These are phyloP conservation scores for Butorides virescens DNA, from an alignment of 2,113 vertebrate genomes.

Conservation along the genomic window DNA sequence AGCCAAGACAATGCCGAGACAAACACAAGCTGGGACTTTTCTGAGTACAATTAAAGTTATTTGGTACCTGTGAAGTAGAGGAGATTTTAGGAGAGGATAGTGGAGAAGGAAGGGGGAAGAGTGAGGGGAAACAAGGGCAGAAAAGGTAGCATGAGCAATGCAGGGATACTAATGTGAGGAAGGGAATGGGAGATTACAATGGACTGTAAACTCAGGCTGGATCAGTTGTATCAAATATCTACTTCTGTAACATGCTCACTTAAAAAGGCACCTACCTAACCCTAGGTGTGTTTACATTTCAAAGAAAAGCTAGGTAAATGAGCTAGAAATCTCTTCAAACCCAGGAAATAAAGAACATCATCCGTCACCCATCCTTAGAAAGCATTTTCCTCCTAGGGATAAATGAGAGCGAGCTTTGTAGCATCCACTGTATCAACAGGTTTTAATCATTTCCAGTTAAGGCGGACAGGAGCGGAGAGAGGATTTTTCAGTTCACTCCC, in stretches of 20 bases:
- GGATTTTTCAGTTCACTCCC: not conserved
- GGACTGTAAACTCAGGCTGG: not conserved
- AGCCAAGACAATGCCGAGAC: not conserved
- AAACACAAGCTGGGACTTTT: not conserved
- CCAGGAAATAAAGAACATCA: not conserved
- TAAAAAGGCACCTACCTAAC: not conserved
- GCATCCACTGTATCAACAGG: not conserved
- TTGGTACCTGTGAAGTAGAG: not conserved
- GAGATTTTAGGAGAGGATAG: not conserved
- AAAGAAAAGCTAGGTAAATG: not conserved
- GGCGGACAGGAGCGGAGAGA: not conserved
- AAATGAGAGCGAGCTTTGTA: not conserved
- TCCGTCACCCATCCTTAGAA: not conserved
- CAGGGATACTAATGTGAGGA: not conserved
- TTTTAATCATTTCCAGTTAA: not conserved
- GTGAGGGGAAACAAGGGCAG: accelerated
- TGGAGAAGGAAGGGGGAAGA: not conserved
- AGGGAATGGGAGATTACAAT: not conserved
- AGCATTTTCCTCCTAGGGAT: not conserved
- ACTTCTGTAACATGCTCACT: not conserved
- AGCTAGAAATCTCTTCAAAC: not conserved
- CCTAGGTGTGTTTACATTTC: not conserved
- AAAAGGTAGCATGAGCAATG: not conserved
- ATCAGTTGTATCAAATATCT: not conserved
- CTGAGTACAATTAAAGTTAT: not conserved